A percentile compares a stretch with the other conserved stretches of the same genome.
These are phyloP conservation scores for Sebastes oblongus DNA, from an alignment of 2,797 vertebrate species.

Conservation along the genomic window DNA sequence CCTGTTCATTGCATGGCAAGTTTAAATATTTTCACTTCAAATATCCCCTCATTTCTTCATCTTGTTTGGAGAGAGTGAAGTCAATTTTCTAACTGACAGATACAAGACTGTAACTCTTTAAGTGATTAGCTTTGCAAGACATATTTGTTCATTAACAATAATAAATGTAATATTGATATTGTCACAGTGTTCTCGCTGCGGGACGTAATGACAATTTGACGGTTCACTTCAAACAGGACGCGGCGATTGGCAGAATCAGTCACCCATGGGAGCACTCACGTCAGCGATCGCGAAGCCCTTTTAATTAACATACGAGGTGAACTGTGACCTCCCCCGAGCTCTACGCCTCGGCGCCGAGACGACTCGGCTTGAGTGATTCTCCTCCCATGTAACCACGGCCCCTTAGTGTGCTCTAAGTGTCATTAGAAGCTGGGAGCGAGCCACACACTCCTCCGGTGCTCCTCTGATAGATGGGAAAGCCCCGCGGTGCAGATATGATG, in stretches of 20 bases:
- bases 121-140: neutral
- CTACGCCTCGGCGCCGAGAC: neutral
- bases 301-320: conserved; percentile 66
- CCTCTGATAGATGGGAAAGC: conserved; percentile 43
- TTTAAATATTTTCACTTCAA: neutral
- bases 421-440: conserved; percentile 44
- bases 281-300: conserved; percentile 39
- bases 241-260: conserved; percentile 7
- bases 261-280: conserved; percentile 35
- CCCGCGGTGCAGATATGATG: conserved; percentile 33
- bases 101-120: neutral
- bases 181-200: neutral
- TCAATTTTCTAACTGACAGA: neutral
- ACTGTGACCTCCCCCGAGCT: conserved; percentile 44
- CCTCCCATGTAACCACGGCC: conserved; percentile 26
- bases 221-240: conserved; percentile 1
- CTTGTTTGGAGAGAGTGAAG: neutral
- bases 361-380: conserved; percentile 31
- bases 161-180: conserved; percentile 1
- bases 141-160: neutral
- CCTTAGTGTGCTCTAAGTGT: conserved; percentile 45
- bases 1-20: too few relatives aligned
- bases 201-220: neutral
- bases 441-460: conserved; percentile 2
- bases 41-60: neutral